Evolutionary conservation across 2,888 invertebrate genomes (phyloP), one percentile per base, ranked within the genome.

Genomic region (Trachelus tabidus): DNA sequence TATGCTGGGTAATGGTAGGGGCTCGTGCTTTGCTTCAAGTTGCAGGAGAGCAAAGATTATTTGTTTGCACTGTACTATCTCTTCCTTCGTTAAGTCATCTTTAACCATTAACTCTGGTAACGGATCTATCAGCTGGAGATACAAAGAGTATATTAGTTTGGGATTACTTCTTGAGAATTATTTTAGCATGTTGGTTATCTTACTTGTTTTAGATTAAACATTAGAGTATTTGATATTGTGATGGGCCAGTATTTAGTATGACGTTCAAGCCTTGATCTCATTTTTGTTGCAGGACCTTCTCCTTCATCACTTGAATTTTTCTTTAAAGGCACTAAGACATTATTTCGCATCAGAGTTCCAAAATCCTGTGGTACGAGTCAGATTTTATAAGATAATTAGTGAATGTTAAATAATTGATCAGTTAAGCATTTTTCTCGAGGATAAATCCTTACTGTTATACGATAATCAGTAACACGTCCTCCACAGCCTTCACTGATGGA

Each of bases 401-500:
- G 34, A 23, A 76, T 30, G 4, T n/a, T 31, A 74, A 74, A 12
- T 35, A 74, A 30, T 71, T 56, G 2, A 30, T 71, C n/a, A n/a
- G 12, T 12, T 12, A 71, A 76, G 34, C 31, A 73, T 23, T 23
- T 23, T 1, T 31, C 68, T 77, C 34, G 6, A 40, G 56, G 40
- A 76, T 40, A 31, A 69, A 56, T 23, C 83, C 87, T 86, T 85
- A 93, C 93, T 23, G 93, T 93, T 80, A 95, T 94, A 92, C 96
- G 94, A 89, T 99, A 99, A 91, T 99, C 99, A 0, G 98, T 97
- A 71, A 99, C 97, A 71, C 98, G 93, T 0, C 98, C 99, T 0
- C 99, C 99, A 68, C 96, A 95, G 0, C 98, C 98, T 92, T 99
- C 99, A 37, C 96, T 97, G 76, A 99, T 97, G 0, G 98, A 97